Evolutionary conservation across 2,888 invertebrate species (phyloP).

Genomic region (Incurvaria masculella): DNA sequence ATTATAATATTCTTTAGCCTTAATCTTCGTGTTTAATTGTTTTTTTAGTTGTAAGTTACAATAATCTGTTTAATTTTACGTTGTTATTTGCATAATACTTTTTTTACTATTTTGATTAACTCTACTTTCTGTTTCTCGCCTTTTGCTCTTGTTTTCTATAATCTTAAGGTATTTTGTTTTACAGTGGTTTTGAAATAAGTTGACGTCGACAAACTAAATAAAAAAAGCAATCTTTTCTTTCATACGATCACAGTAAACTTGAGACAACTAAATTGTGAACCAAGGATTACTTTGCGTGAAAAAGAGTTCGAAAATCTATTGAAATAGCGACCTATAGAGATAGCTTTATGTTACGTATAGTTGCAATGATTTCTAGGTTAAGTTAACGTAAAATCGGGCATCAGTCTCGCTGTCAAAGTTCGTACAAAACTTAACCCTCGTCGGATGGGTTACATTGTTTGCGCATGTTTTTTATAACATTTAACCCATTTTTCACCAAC

Average conservation of each 20-base stretch:
- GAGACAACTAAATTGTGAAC: too few species aligned
- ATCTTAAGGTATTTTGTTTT: background rate
- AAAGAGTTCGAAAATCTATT: too few species aligned
- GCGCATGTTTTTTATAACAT: slow-evolving; percentile 37
- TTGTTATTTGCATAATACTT: too few species aligned
- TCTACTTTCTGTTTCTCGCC: background rate
- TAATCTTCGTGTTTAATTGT: too few species aligned
- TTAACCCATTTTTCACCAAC: slow-evolving; percentile 51
- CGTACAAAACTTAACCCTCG: slow-evolving; percentile 26
- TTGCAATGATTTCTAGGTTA: slow-evolving; percentile 29
- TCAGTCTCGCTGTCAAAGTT: slow-evolving; percentile 8
- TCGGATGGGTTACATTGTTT: slow-evolving; percentile 29
- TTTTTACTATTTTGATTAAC: background rate
- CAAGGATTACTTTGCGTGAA: too few species aligned
- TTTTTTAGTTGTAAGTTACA: too few species aligned
- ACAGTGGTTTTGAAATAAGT: background rate
- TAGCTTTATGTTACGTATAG: too few species aligned
- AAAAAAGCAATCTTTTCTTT: too few species aligned
- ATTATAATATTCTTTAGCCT: too few species aligned
- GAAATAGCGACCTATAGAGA: too few species aligned
- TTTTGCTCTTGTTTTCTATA: background rate
- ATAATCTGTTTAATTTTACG: too few species aligned
- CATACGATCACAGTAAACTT: too few species aligned
- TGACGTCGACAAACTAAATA: background rate
- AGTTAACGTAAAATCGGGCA: slow-evolving; percentile 17